A percentile compares a stretch with the other conserved stretches of the same genome.
Conservation (phyloP, 2,888 invertebrate species). For the Acrobasis repandana region DNA sequence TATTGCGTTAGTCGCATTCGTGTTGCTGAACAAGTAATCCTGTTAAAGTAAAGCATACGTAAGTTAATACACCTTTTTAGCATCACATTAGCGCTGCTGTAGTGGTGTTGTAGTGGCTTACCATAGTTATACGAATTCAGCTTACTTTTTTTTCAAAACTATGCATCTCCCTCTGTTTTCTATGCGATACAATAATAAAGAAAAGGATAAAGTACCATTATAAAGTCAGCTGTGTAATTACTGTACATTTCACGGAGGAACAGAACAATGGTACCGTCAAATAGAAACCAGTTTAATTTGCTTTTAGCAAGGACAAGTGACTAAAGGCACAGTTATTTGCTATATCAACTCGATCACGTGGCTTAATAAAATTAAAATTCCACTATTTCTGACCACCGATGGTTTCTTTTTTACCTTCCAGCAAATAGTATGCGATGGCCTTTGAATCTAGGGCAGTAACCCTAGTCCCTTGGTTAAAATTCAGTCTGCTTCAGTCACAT, state of each 20-base stretch:
- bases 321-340: conserved; percentile 29
- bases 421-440: conserved; percentile 44
- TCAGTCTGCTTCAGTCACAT: conserved; percentile 45
- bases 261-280: conserved; percentile 23
- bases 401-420: conserved; percentile 38
- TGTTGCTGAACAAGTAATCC: neutral
- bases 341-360: conserved; percentile 26
- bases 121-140: neutral
- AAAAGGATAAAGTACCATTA: conserved; percentile 17
- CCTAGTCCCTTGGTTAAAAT: conserved; percentile 60
- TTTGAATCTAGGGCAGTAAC: conserved; percentile 55
- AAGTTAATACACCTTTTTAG: too few relatives aligned
- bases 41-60: neutral
- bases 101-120: neutral
- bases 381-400: neutral
- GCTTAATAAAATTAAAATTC: conserved; percentile 7
- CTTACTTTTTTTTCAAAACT: neutral
- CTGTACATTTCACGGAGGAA: conserved; percentile 16
- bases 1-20: too few relatives aligned
- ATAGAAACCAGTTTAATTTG: conserved; percentile 28
- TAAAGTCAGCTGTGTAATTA: conserved; percentile 31
- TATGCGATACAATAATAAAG: neutral
- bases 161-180: neutral
- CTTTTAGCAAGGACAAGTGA: conserved; percentile 32
- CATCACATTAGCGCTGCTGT: neutral